Base-by-base conservation (phyloP, 2,113 vertebrate genomes). In the Fulica atra region DNA sequence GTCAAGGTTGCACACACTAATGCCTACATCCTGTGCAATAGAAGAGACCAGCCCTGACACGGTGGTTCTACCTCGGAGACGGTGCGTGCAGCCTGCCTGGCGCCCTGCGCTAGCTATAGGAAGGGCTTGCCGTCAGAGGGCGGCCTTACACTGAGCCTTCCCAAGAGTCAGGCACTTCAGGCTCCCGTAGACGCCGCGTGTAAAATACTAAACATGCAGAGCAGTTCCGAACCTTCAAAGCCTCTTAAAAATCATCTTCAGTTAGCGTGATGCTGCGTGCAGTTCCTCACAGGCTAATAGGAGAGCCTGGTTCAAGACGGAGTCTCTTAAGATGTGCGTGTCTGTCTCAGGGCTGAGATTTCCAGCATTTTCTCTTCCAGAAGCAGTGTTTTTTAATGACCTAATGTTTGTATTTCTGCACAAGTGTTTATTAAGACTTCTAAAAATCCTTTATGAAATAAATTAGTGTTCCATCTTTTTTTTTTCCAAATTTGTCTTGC, bases 111-210 rank as follows among this genome's bases (percentile, higher is more conserved):
- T 0, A 8, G 81, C 42, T 54, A 2, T n/a, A 17, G 70, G 87
- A 61, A 69, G 51, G 2, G 8, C 38, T 53, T 23, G 81, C 96
- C 95, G 17, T 97, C 60, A 96, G 96, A 95, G 96, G 95, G 96
- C 97, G 78, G 59, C 42, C 85, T 97, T 74, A 81, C 57, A 60
- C 91, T 19, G 90, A 92, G 65, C 77, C 86, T 92, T 24, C 57
- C 78, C 71, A 7, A 20, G 13, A 2, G 16, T 6, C 1, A 14
- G 44, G 0, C 5, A 0, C 80, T 59, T 28, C 2, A 3, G 80
- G 63, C 46, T n/a, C 93, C 65, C 20, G 1, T 8, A 60, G 61
- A 23, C 50, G 51, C 64, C 4, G 51, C 25, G 6, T 20, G 72
- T 26, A 3, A 57, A 89, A 5, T 51, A 36, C 18, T 20, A 42